A percentile compares a stretch with the other conserved stretches of the same genome.
These are phyloP conservation scores for Drepana arcuata DNA, from an alignment of 1,140 invertebrate species.

Conservation along the genomic window DNA sequence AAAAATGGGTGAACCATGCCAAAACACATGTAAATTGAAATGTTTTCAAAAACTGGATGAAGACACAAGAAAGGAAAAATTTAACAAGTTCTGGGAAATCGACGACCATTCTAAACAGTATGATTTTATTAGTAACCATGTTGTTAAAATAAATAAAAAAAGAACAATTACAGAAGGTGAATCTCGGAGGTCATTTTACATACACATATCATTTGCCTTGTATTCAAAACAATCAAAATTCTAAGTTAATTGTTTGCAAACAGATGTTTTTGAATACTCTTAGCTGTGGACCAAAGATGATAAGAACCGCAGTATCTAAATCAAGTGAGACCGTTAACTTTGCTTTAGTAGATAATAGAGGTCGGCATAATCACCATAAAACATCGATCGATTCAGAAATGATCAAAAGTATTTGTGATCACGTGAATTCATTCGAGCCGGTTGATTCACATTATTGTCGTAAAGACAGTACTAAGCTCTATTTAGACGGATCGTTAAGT, in stretches of 20 bases:
- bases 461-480: slow-evolving; percentile 18
- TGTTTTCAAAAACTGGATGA: slow-evolving; percentile 11
- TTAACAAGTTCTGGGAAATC: slow-evolving; percentile 18
- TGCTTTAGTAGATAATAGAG: slow-evolving; percentile 18
- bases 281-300: slow-evolving; percentile 10
- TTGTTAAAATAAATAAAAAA: slow-evolving; percentile 9
- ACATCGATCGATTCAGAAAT: slow-evolving; percentile 10
- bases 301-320: too few species aligned
- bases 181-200: slow-evolving; percentile 11
- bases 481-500: slow-evolving; percentile 18
- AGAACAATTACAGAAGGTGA: slow-evolving; percentile 7
- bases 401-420: slow-evolving; percentile 13
- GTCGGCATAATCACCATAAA: slow-evolving; percentile 17
- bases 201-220: slow-evolving; percentile 11
- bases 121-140: slow-evolving; percentile 16
- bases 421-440: slow-evolving; percentile 16
- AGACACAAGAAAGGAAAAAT: slow-evolving; percentile 9
- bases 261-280: slow-evolving; percentile 35
- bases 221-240: slow-evolving; percentile 10
- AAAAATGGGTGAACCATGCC: slow-evolving; percentile 11
- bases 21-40: slow-evolving; percentile 9
- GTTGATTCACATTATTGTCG: slow-evolving; percentile 22
- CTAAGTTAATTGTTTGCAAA: slow-evolving; percentile 28
- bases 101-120: slow-evolving; percentile 17
- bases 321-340: too few species aligned